Conservation (phyloP, 2,113 vertebrate species). For the Felis chaus region DNA sequence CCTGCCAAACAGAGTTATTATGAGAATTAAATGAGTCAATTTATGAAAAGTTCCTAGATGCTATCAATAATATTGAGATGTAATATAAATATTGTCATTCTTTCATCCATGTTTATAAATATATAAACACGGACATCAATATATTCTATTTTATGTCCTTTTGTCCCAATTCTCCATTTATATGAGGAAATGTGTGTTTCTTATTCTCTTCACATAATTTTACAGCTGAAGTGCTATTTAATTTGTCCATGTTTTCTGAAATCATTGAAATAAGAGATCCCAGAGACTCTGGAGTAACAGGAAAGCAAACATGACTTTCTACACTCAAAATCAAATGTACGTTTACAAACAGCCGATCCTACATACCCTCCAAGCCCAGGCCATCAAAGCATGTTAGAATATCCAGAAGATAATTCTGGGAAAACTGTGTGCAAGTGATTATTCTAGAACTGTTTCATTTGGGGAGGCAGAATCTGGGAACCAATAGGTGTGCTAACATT, state of each 20-base stretch:
- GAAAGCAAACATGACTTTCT: neutral
- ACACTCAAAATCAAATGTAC: conserved; percentile 4
- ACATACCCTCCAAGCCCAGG: neutral
- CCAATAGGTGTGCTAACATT: neutral
- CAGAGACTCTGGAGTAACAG: neutral
- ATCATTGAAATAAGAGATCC: neutral
- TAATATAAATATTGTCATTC: neutral
- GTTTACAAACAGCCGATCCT: neutral
- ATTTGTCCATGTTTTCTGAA: neutral
- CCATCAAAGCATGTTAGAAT: neutral
- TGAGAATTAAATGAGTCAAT: neutral
- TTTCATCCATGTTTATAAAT: neutral
- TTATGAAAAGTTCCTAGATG: neutral
- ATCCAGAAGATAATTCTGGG: neutral
- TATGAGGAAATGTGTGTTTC: neutral
- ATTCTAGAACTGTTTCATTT: neutral
- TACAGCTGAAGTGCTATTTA: neutral
- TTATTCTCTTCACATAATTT: neutral
- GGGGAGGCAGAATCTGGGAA: neutral
- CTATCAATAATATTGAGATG: neutral
- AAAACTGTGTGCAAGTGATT: neutral
- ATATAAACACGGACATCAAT: neutral
- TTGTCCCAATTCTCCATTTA: neutral
- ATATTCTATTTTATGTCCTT: neutral
- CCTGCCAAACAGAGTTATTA: neutral